These are phyloP conservation scores for Chrysolina haemoptera DNA, from an alignment of 2,888 invertebrate genomes.

Conservation along the genomic window DNA sequence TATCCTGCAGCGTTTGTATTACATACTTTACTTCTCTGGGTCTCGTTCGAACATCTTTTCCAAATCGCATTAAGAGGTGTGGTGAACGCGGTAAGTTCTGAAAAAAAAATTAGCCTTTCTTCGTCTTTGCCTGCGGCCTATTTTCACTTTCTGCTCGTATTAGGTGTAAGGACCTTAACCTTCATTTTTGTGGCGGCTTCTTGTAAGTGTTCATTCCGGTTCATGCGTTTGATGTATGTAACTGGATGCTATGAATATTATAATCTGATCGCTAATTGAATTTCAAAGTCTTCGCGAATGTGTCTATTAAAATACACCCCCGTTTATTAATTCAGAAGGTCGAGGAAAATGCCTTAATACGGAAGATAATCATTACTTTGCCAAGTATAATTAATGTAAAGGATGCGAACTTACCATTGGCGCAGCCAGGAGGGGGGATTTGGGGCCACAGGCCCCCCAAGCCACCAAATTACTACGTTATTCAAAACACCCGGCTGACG, in stretches of 20 bases:
- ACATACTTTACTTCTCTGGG: no score
- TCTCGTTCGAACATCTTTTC: constrained; percentile 14
- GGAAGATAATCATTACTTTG: no score
- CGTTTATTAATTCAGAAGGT: neutral
- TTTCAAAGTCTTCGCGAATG: neutral
- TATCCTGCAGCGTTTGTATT: constrained; percentile 12
- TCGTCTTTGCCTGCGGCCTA: constrained; percentile 21
- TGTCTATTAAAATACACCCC: neutral
- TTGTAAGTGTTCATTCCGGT: constrained; percentile 1
- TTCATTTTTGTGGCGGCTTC: constrained; percentile 30
- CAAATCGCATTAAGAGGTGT: constrained; percentile 14
- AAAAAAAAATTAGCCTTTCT: constrained; percentile 24
- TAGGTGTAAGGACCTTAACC: constrained; percentile 32
- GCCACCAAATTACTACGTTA: no score
- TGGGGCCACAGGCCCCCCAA: no score
- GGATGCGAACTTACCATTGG: no score
- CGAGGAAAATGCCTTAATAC: neutral
- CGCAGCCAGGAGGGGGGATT: no score
- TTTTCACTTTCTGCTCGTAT: constrained; percentile 33
- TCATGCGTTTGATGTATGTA: neutral
- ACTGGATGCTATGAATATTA: neutral
- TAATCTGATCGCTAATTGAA: neutral
- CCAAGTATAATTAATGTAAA: no score
- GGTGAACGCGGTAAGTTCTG: neutral
- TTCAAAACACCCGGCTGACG: no score